These are phyloP conservation scores for Todiramphus chloris DNA, from an alignment of 2,113 vertebrate genomes.

Conservation along the genomic window DNA sequence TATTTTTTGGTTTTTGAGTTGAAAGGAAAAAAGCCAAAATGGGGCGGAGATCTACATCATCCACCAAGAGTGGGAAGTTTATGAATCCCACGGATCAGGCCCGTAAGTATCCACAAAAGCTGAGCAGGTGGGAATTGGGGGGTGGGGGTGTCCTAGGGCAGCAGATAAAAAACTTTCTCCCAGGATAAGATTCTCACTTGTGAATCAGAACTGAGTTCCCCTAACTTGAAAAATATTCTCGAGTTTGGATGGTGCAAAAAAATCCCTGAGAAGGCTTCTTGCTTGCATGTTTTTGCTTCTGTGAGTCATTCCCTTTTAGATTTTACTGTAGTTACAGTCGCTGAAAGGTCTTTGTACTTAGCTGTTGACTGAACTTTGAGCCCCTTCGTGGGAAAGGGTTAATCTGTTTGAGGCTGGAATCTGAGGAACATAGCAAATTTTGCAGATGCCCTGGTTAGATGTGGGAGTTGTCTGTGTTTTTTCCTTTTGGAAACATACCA, in stretches of 20 bases:
- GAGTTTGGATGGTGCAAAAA: neutral
- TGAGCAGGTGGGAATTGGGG: neutral
- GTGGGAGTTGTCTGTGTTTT: neutral
- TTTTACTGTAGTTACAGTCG: neutral
- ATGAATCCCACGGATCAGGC: constrained; percentile 99
- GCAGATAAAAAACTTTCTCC: neutral
- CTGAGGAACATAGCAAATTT: neutral
- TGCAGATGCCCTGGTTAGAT: neutral
- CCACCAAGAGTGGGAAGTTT: constrained; percentile 99
- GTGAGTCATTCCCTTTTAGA: neutral
- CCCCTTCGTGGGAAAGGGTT: neutral
- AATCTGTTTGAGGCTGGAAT: neutral
- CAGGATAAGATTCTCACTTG: neutral
- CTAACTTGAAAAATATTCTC: neutral
- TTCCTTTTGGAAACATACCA: neutral
- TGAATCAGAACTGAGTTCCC: neutral
- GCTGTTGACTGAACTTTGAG: neutral
- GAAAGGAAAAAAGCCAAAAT: constrained; percentile 74
- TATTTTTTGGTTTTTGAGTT: neutral
- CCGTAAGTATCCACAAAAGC: constrained; percentile 79
- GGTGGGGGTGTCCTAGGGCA: neutral
- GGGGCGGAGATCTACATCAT: constrained; percentile 97
- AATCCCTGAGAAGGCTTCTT: neutral
- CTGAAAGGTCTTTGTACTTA: neutral
- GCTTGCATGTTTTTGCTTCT: neutral